These are phyloP conservation scores for Drosophila silvestris DNA, from an alignment of 2,888 invertebrate genomes.

Conservation along the genomic window DNA sequence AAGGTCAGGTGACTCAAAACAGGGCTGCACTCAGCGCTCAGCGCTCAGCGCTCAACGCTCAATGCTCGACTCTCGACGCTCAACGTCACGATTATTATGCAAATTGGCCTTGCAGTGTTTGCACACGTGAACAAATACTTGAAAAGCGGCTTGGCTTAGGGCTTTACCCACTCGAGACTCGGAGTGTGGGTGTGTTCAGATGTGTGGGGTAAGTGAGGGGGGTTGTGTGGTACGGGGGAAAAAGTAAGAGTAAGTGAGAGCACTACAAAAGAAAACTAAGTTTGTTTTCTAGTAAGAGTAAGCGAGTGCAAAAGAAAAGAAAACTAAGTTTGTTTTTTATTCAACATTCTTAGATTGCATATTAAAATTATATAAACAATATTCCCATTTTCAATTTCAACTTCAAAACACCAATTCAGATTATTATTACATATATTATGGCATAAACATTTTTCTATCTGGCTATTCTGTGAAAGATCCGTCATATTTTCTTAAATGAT, in stretches of 20 bases:
- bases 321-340: background rate
- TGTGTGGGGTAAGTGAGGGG: background rate
- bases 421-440: background rate
- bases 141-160: constrained; percentile 43
- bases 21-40: constrained; percentile 6
- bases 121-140: constrained; percentile 74
- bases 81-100: constrained; percentile 70
- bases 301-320: background rate
- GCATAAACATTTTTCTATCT: accelerated
- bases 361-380: background rate
- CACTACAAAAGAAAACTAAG: background rate
- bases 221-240: background rate
- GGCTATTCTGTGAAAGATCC: background rate
- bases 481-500: background rate
- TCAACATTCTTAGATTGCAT: background rate
- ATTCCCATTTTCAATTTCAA: background rate
- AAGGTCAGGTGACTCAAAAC: constrained; percentile 65
- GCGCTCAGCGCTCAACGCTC: background rate
- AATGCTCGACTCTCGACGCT: constrained; percentile 37
- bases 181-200: background rate
- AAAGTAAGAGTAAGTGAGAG: constrained; percentile 19
- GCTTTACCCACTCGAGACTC: constrained; percentile 60
- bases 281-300: constrained; percentile 8
- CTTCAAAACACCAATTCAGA: background rate
- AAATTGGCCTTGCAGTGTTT: constrained; percentile 75